phyloP scores from a whole-genome alignment of 2,888 invertebrate species.

The Pseudococcus viburni region DNA sequence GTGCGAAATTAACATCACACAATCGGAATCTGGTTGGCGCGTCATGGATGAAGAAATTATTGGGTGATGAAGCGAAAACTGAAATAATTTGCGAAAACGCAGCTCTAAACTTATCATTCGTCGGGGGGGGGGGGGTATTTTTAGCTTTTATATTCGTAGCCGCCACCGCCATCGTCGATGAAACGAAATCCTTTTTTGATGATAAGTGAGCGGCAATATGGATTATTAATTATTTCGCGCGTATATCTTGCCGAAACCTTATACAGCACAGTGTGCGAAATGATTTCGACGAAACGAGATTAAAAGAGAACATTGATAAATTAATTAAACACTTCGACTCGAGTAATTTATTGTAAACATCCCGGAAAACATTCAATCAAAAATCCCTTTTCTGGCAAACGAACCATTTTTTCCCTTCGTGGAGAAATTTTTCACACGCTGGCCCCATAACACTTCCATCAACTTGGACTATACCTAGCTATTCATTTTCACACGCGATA shows the following conservation, averaged over 20 bases:
- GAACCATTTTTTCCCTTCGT: background rate
- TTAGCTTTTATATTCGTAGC: conserved; percentile 12
- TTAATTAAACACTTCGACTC: conserved; percentile 46
- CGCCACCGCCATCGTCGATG: background rate
- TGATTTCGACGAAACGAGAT: conserved; percentile 23
- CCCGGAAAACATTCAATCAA: conserved; percentile 14
- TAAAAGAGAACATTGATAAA: conserved; percentile 41
- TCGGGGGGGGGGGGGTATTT: background rate
- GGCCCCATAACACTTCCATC: background rate
- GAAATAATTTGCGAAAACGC: conserved; percentile 39
- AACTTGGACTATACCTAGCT: background rate
- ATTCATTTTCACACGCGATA: conserved; percentile 1
- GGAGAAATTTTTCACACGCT: background rate
- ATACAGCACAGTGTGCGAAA: background rate
- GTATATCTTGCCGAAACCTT: background rate
- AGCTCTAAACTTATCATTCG: conserved; percentile 17
- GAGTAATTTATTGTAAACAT: conserved; percentile 13
- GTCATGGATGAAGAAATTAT: conserved; percentile 43
- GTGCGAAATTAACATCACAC: conserved; percentile 4
- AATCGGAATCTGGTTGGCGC: background rate
- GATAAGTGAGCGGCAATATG: conserved; percentile 19
- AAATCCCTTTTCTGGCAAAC: background rate
- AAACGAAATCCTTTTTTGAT: conserved; percentile 28
- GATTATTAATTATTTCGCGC: conserved; percentile 19
- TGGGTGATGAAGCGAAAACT: conserved; percentile 20